phyloP scores from a whole-genome alignment of 1,140 invertebrate species.

The Drosophila nikananu region DNA sequence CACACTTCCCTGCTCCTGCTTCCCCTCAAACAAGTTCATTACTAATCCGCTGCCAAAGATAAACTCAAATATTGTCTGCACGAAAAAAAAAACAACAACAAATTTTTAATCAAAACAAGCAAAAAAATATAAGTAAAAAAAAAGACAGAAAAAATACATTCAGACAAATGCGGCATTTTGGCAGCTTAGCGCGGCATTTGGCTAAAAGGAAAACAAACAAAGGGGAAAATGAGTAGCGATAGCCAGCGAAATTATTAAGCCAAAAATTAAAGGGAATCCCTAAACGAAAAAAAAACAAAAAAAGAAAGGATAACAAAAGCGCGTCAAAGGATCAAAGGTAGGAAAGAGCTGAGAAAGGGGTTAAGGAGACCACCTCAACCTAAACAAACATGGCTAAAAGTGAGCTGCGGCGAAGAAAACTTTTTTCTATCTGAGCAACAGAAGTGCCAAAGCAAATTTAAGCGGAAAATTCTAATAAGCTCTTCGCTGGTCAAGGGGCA shows the following conservation, averaged over 20 bases:
- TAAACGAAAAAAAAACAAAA: conserved; percentile 27
- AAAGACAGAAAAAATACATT: conserved; percentile 28
- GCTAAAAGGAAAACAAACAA: conserved; percentile 77
- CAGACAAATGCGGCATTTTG: conserved; percentile 77
- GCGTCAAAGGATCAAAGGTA: conserved; percentile 83
- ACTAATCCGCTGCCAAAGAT: conserved; percentile 78
- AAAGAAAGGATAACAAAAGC: conserved; percentile 65
- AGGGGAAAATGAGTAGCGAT: conserved; percentile 31
- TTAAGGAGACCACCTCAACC: conserved; percentile 48
- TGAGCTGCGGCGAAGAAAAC: conserved; percentile 59
- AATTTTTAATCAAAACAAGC: conserved; percentile 77
- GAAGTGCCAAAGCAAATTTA: conserved; percentile 79
- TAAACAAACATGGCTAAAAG: conserved; percentile 70
- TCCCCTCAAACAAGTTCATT: conserved; percentile 57
- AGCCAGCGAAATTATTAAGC: conserved; percentile 65
- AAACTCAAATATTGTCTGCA: conserved; percentile 58
- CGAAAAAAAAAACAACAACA: conserved; percentile 49
- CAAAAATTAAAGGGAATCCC: conserved; percentile 68
- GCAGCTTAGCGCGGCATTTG: conserved; percentile 72
- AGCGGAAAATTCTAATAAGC: conserved; percentile 83
- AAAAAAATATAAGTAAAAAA: conserved; percentile 15
- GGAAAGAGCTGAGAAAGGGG: conserved; percentile 16
- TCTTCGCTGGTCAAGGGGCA: conserved; percentile 40
- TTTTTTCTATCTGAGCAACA: conserved; percentile 31
- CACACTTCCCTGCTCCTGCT: conserved; percentile 31